Evolutionary conservation across 23 tunicate genomes (phyloP), one percentile per base, ranked within the genome.

Genomic region (Ascidia mentula): DNA sequence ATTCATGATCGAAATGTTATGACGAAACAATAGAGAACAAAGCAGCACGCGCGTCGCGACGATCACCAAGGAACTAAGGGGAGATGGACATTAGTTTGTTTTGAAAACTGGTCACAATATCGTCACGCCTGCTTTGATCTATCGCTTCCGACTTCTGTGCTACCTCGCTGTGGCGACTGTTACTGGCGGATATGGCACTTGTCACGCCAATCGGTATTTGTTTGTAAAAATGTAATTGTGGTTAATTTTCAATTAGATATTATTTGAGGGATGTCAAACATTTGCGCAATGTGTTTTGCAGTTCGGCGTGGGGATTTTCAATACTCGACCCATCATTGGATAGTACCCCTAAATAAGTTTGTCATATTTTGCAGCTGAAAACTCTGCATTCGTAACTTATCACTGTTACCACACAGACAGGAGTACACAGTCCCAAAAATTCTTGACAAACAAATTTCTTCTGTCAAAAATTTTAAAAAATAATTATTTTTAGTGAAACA

Each of bases 21-120:
- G 65, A 53, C 13, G 65, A 53, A 53, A 53, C 65, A 53, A 53
- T 53, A 9, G 12, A 53, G 65, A 53, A 53, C 65, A 53, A 53
- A 53, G 65, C 65, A 53, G 65, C 65, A 53, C 65, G 65, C 65
- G 65, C 13, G n/a, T 53, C 13, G 1, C 13, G 12, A 28, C 65
- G 65, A 53, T 53, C 65, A 9, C 24, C 65, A 53, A 53, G 65
- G 65, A 53, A 53, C 65, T 53, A 53, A 53, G 65, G 65, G 24
- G 28, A 26, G 65, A 53, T 53, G 65, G 28, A 53, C 65, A 53
- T 53, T 53, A 53, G 65, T 53, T 53, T 53, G 65, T 53, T 53
- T 53, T 53, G 65, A 9, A 20, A 20, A 28, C 65, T 53, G 65
- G 65, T 53, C 65, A 53, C 22, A 53, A 53, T 53, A 53, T 53